Evolutionary conservation across 2,113 vertebrate species (phyloP).

Genomic region (Notothenia coriiceps): DNA sequence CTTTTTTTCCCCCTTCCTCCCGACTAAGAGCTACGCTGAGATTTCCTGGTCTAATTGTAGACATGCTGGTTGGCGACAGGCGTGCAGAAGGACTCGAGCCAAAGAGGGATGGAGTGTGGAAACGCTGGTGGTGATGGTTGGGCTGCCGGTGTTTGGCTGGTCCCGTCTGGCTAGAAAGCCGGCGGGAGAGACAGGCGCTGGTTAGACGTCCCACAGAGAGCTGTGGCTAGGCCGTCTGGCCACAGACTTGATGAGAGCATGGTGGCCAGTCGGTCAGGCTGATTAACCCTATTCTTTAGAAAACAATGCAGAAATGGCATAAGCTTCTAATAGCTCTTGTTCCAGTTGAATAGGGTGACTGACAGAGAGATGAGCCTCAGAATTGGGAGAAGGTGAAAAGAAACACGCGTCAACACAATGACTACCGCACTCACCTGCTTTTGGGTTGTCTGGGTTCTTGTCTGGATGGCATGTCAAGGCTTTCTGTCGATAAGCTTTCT

Average conservation of each 20-base stretch:
- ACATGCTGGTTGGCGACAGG: constrained; percentile 62
- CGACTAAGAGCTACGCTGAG: constrained; percentile 54
- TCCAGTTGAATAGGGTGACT: neutral
- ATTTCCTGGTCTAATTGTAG: constrained; percentile 72
- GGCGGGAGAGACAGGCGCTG: neutral
- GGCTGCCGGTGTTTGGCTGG: constrained; percentile 40
- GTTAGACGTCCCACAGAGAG: constrained; percentile 20
- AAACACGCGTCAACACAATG: neutral
- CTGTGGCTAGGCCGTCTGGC: constrained; percentile 36
- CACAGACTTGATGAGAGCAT: constrained; percentile 15
- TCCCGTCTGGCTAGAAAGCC: constrained; percentile 18
- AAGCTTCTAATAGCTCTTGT: constrained; percentile 1
- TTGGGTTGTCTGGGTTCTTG: constrained; percentile 96
- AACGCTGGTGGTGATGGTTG: constrained; percentile 21
- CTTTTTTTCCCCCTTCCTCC: neutral
- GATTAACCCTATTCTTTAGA: constrained; percentile 13
- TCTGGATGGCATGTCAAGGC: constrained; percentile 96
- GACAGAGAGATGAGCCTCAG: constrained; percentile 1
- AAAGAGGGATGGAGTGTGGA: constrained; percentile 20
- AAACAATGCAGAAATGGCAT: constrained; percentile 21
- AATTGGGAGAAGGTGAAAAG: neutral
- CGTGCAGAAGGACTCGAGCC: constrained; percentile 27
- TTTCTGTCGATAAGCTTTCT: constrained; percentile 95
- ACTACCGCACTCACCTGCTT: constrained; percentile 88
- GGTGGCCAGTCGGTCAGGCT: neutral